Percentiles rank a stretch among this genome's conserved stretches.
Conservation (phyloP, 2,113 vertebrate species). For the Gulo gulo region DNA sequence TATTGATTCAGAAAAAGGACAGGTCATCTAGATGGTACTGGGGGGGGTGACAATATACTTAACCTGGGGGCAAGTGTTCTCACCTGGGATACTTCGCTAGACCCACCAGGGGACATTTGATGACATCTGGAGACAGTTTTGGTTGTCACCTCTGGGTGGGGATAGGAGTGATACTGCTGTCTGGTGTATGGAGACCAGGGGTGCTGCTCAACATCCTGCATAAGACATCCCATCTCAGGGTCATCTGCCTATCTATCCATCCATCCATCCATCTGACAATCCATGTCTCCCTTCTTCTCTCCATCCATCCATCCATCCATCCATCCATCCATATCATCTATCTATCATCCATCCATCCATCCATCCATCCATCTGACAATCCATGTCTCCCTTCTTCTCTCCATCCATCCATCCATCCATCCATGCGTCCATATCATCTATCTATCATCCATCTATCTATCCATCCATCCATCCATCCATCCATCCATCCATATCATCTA, state of each 20-base stretch:
- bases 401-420: neutral
- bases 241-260: neutral
- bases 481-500: too few relatives aligned
- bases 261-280: neutral
- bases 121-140: neutral
- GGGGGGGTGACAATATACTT: neutral
- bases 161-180: neutral
- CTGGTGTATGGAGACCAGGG: neutral
- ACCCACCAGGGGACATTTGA: neutral
- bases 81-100: accelerated
- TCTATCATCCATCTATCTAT: too few relatives aligned
- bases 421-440: neutral
- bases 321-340: neutral
- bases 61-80: neutral
- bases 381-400: too few relatives aligned
- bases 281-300: too few relatives aligned
- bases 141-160: neutral
- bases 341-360: neutral
- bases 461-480: too few relatives aligned
- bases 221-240: too few relatives aligned
- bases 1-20: neutral
- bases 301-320: neutral
- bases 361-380: neutral
- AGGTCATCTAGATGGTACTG: accelerated
- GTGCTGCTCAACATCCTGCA: neutral